phyloP scores from a whole-genome alignment of 1,140 invertebrate genomes.

The Chionoecetes opilio region DNA sequence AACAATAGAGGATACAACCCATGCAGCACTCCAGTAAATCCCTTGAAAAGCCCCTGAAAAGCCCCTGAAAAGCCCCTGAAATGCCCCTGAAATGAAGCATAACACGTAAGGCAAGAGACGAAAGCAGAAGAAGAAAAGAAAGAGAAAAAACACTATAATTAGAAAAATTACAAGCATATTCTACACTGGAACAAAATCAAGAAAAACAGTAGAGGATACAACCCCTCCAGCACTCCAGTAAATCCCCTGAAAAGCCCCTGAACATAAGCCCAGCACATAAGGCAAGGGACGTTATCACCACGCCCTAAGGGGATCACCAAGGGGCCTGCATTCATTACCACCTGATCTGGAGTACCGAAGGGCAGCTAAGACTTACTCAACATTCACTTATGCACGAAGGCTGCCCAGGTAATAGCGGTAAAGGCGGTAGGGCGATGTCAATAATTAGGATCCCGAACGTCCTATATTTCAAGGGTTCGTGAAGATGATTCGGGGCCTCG shows the following conservation, averaged over 20 bases:
- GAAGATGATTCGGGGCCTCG: background rate
- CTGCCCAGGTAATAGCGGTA: background rate
- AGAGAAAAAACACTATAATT: background rate
- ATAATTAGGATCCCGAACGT: background rate
- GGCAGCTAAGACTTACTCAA: background rate
- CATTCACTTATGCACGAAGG: conserved; percentile 8
- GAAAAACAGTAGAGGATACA: background rate
- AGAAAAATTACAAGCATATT: background rate
- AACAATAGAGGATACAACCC: background rate
- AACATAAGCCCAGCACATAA: too few relatives aligned
- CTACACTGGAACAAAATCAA: background rate
- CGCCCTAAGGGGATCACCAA: background rate
- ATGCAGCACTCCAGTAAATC: too few relatives aligned
- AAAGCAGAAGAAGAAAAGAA: background rate
- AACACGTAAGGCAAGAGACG: too few relatives aligned
- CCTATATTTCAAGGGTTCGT: background rate
- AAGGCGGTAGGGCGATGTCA: background rate
- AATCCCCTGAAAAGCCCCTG: background rate
- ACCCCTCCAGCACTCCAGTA: background rate
- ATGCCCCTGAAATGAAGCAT: too few relatives aligned
- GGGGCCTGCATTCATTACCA: background rate
- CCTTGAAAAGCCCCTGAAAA: too few relatives aligned
- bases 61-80: too few relatives aligned
- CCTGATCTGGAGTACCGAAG: background rate
- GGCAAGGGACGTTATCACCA: too few relatives aligned